A percentile compares a stretch with the other conserved stretches of the same genome.
phyloP scores from a whole-genome alignment of 2,113 vertebrate genomes.

The Mesoclemmys tuberculata region DNA sequence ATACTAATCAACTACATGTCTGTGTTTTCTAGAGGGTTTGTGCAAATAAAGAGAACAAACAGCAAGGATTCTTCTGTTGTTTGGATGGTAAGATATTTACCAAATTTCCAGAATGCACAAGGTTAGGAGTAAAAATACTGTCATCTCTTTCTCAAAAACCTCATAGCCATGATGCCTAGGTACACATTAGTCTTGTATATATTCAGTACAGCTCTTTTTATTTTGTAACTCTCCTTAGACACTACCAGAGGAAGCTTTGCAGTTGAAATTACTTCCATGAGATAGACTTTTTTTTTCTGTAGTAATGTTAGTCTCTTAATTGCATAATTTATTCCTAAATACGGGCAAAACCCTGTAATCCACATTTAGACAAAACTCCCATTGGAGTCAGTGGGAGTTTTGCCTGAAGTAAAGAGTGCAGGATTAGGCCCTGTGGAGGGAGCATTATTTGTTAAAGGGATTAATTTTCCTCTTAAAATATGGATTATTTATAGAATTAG shows the following conservation, averaged over 20 bases:
- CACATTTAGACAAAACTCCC: not conserved
- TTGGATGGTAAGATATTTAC: not conserved
- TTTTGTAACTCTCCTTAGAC: not conserved
- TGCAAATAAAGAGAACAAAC: slow-evolving; percentile 53
- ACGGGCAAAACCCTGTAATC: not conserved
- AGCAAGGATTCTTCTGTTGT: slow-evolving; percentile 31
- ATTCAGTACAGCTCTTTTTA: not conserved
- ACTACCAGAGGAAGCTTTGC: not conserved
- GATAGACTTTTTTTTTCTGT: not conserved
- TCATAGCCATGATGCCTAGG: not conserved
- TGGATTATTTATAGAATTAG: not conserved
- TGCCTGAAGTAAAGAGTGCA: not conserved
- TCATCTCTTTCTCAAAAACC: not conserved
- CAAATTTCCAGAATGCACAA: slow-evolving; percentile 49
- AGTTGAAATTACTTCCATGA: not conserved
- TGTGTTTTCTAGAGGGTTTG: slow-evolving; percentile 44
- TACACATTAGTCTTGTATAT: not conserved
- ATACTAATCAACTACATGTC: slow-evolving; percentile 17
- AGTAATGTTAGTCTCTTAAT: not conserved
- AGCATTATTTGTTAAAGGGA: not conserved
- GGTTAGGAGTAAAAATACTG: slow-evolving; percentile 13
- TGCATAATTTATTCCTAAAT: not conserved
- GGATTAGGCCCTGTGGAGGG: not conserved
- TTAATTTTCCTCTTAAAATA: not conserved
- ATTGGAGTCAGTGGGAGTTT: not conserved